Evolutionary conservation across 2,888 invertebrate genomes (phyloP).

Genomic region (Tetragonula carbonaria): DNA sequence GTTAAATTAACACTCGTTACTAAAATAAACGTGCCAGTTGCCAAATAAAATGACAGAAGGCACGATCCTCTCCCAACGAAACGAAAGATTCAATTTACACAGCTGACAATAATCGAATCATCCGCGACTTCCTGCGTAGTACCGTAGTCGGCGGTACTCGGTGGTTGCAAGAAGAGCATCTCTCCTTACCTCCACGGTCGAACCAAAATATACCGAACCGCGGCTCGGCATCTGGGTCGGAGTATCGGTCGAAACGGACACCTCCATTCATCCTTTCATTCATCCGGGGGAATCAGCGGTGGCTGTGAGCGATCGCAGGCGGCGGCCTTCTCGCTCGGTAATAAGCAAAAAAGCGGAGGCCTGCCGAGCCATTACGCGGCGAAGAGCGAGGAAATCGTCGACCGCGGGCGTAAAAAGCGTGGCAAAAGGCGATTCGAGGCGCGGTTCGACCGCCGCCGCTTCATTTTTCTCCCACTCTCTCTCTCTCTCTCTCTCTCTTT

Average conservation of each 20-base stretch:
- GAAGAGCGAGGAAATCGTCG: slow-evolving; percentile 78
- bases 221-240: slow-evolving; percentile 23
- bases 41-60: no score
- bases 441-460: slow-evolving; percentile 71
- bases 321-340: slow-evolving; percentile 69
- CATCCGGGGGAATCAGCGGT: slow-evolving; percentile 68
- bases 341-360: slow-evolving; percentile 78
- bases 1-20: no score
- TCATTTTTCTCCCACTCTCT: slow-evolving; percentile 67
- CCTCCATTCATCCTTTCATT: slow-evolving; percentile 81
- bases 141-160: neutral
- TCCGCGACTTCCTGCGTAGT: neutral
- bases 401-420: slow-evolving; percentile 79
- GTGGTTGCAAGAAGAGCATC: slow-evolving; percentile 24
- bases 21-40: no score
- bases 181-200: neutral
- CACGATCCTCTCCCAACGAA: neutral
- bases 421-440: slow-evolving; percentile 76
- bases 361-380: slow-evolving; percentile 77
- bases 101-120: slow-evolving; percentile 5
- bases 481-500: slow-evolving; percentile 42
- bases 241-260: slow-evolving; percentile 46
- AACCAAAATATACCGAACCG: slow-evolving; percentile 2
- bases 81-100: slow-evolving; percentile 9
- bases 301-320: slow-evolving; percentile 48